A percentile compares a stretch with the other conserved stretches of the same genome.
These are phyloP conservation scores for Onychomys leucogaster DNA, from an alignment of 2,797 vertebrate genomes.

Conservation along the genomic window DNA sequence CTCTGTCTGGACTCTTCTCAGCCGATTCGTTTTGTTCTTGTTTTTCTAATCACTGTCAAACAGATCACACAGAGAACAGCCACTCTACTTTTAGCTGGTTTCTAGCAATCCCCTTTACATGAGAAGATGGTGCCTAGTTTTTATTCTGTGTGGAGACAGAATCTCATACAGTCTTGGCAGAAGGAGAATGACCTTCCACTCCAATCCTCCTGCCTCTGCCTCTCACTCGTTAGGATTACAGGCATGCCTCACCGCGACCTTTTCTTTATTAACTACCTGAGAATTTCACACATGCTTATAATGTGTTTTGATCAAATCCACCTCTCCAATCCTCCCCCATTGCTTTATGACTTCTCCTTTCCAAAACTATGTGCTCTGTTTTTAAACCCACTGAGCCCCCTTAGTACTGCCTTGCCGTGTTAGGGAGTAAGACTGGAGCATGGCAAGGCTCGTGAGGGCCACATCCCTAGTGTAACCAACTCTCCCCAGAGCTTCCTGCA, in stretches of 20 bases:
- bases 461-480: not conserved
- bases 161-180: not conserved
- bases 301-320: not conserved
- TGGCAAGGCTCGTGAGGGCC: not conserved
- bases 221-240: not conserved
- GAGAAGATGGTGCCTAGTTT: not conserved
- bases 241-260: too few species aligned
- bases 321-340: not conserved
- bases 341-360: not conserved
- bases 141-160: not conserved
- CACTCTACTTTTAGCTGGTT: not conserved
- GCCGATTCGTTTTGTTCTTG: rapidly evolving
- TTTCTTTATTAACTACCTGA: not conserved
- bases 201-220: not conserved
- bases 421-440: not conserved
- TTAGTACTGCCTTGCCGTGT: not conserved
- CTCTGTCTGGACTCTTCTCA: too few species aligned
- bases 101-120: not conserved
- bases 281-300: not conserved
- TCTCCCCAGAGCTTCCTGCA: not conserved
- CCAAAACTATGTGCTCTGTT: not conserved
- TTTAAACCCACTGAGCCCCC: not conserved
- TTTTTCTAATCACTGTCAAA: not conserved
- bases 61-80: not conserved
- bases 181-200: not conserved